phyloP scores from a whole-genome alignment of 2,113 vertebrate species.

The Petroica traversi region DNA sequence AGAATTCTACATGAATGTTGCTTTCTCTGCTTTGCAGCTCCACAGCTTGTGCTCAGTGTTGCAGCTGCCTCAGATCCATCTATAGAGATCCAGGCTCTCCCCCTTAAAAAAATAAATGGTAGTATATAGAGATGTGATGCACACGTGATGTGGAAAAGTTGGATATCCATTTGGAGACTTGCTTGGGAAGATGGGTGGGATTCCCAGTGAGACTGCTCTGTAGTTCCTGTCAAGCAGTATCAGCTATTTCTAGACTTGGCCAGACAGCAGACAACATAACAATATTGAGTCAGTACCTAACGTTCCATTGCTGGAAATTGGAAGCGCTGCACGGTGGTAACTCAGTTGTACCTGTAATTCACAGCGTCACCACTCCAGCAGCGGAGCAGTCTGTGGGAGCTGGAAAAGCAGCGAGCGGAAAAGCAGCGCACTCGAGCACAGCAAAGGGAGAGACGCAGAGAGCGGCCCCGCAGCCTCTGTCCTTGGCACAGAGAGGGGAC shows the following conservation, averaged over 20 bases:
- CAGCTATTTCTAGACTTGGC: neutral
- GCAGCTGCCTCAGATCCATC: neutral
- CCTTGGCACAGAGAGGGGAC: slow-evolving; percentile 66
- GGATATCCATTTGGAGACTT: no score
- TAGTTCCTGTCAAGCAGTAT: neutral
- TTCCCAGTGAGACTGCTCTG: neutral
- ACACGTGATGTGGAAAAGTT: no score
- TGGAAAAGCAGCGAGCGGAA: neutral
- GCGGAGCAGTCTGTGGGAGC: neutral
- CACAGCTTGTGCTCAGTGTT: neutral
- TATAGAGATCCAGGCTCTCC: neutral
- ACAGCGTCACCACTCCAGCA: slow-evolving; percentile 58
- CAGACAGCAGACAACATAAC: accelerated
- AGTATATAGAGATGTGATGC: neutral
- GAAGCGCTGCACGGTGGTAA: neutral
- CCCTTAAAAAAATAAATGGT: neutral
- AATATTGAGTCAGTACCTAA: neutral
- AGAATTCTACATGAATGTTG: neutral
- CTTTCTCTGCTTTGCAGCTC: neutral
- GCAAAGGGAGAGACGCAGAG: slow-evolving; percentile 63
- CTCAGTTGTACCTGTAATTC: neutral
- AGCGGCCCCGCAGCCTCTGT: neutral
- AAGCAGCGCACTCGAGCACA: neutral
- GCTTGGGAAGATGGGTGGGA: neutral
- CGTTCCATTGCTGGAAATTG: neutral